Percentiles rank a stretch among this genome's conserved stretches.
These are phyloP conservation scores for Sericinus montela DNA, from an alignment of 2,888 invertebrate species.

Conservation along the genomic window DNA sequence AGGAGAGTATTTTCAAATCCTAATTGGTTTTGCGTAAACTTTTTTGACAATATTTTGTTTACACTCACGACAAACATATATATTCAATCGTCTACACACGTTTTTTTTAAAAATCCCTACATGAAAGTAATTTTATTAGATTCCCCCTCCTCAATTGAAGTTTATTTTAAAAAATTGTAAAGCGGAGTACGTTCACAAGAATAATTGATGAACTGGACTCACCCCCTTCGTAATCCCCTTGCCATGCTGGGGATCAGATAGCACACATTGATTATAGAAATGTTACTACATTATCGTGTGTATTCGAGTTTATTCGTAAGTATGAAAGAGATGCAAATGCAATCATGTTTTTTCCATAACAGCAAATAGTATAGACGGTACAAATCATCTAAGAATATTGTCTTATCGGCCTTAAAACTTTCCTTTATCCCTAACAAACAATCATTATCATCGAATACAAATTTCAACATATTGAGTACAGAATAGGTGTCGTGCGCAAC, in stretches of 20 bases:
- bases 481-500: neutral
- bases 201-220: conserved; percentile 70
- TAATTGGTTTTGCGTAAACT: conserved; percentile 28
- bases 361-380: too few species aligned
- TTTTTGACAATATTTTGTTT: too few species aligned
- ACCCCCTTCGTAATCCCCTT: conserved; percentile 63
- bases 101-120: conserved; percentile 30
- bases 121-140: conserved; percentile 54
- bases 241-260: conserved; percentile 19
- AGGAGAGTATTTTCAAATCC: conserved; percentile 37
- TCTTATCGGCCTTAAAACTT: too few species aligned
- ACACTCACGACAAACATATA: too few species aligned
- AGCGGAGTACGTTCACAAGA: conserved; percentile 54
- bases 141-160: conserved; percentile 48
- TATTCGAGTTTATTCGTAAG: neutral
- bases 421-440: too few species aligned
- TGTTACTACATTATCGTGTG: neutral
- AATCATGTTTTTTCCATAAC: neutral
- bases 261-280: conserved; percentile 13
- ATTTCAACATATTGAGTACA: neutral
- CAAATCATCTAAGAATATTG: neutral
- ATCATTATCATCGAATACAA: neutral
- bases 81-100: too few species aligned
- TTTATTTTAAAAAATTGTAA: conserved; percentile 75
- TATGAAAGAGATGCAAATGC: neutral